Evolutionary conservation across 2,113 vertebrate species (phyloP), one percentile per base, ranked within the genome.

Genomic region (Pseudorectes ferrugineus): DNA sequence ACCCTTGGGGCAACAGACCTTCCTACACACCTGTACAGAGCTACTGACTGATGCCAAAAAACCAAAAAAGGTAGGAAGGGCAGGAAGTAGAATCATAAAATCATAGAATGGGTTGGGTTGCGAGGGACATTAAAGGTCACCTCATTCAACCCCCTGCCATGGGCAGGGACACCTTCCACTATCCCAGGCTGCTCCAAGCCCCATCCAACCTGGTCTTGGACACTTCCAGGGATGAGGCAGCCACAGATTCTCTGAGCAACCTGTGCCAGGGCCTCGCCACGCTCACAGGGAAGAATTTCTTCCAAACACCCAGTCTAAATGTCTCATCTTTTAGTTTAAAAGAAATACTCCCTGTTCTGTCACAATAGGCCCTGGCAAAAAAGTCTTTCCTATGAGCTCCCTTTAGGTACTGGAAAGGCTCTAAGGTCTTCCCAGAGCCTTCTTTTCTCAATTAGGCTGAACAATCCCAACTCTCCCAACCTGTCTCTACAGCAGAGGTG

Each of bases 151-250:
- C 10, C 22, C n/a, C 22, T 85, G 21, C 8, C 18, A 46, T 5
- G 4, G 21, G 11, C 9, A 91, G 12, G 19, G 46, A 28, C 3
- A 10, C 7, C 7, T 33, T 33, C 16, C 12, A 6, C 14, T 10
- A 5, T 3, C 0, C 40, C 40, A 48, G 9, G 6, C 5, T 72
- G 7, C 26, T 21, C 40, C 35, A 36, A 59, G 12, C 20, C 18
- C 3, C 0, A 0, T 61, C 74, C n/a, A 67, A 6, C 2, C 6
- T 24, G 25, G 15, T 9, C 38, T 46, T 20, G 12, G 1, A 46
- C 45, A 23, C 4, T 33, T 31, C 4, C 22, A 54, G n/a, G 35
- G 15, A 48, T 61, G 46, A 10, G 4, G 19, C 35, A 73, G 35
- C 12, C 14, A 59, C 29, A 23, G 10, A 18, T 67, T 48, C 35